Evolutionary conservation across 2,113 vertebrate species (phyloP), one percentile per base, ranked within the genome.

Genomic region (Todiramphus saurophagus): DNA sequence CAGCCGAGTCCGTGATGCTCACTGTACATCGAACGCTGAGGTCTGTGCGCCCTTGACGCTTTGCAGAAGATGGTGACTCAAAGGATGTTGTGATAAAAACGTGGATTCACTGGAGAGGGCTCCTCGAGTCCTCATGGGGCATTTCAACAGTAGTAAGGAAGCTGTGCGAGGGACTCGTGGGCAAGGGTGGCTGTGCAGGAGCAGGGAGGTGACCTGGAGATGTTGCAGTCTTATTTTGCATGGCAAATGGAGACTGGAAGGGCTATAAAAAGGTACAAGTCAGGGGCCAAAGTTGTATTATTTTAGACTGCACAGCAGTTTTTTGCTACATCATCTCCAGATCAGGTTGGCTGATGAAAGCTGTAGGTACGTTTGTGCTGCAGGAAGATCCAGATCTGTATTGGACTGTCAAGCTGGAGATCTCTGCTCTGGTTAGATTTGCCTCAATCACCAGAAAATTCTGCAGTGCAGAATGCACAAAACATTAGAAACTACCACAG

Each of bases 271-370:
- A 70, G 24, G 44, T 14, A 4, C 4, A 1, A 55, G 72, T 59
- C 39, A 69, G 73, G 62, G 85, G 59, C 75, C 63, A 74, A 6
- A 66, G 59, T 24, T 63, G 31, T 44, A 4, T n/a, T 60, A 31
- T 50, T 44, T 89, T 9, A 56, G 66, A 25, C 56, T 56, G 64
- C 64, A 27, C 8, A 18, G 80, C 46, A 30, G 2, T 81, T 94
- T 83, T 83, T 60, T 95, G 91, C 80, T 89, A 66, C 68, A 46
- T 94, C 81, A 68, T 68, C 77, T 91, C 37, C 48, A 35, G 81
- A 8, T 72, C 31, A 25, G 74, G 62, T 50, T 67, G 83, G 39
- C 12, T 1, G 20, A 20, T 70, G 83, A 74, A 59, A 27, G 31
- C 64, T 83, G 67, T 77, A 55, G 73, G 9, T 77, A 6, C 5